Percentiles rank a stretch among this genome's conserved stretches.
Evolutionary conservation across 1,140 invertebrate genomes (phyloP).

Genomic region (Prorops nasuta): DNA sequence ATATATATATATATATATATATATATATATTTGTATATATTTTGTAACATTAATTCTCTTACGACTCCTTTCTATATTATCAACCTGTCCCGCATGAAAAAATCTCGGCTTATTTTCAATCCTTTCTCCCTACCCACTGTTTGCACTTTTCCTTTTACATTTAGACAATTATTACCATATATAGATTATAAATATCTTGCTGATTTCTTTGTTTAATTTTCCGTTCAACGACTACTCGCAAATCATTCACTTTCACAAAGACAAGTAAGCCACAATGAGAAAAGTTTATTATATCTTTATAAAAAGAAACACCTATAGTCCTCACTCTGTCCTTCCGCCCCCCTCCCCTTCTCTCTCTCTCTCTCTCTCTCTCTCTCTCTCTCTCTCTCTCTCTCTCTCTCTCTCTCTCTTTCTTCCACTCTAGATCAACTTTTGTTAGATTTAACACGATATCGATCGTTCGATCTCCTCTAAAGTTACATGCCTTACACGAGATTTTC

Average conservation of each 20-base stretch:
- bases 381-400: too few species aligned
- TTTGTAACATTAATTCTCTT: slow-evolving; percentile 14
- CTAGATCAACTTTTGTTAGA: too few species aligned
- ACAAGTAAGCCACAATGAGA: slow-evolving; percentile 39
- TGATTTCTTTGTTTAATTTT: neutral
- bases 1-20: neutral
- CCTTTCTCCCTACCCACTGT: neutral
- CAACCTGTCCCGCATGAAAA: neutral
- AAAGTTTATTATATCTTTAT: too few species aligned
- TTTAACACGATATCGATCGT: too few species aligned
- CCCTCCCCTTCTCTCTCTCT: too few species aligned
- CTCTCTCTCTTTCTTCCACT: too few species aligned
- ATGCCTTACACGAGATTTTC: too few species aligned
- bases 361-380: too few species aligned
- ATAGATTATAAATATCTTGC: slow-evolving; percentile 1
- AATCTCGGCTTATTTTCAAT: neutral
- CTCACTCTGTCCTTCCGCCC: too few species aligned
- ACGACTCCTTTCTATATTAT: slow-evolving; percentile 1
- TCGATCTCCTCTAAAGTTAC: too few species aligned
- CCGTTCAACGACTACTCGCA: slow-evolving; percentile 32
- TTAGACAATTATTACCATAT: neutral
- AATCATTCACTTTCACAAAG: slow-evolving; percentile 38
- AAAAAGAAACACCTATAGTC: too few species aligned
- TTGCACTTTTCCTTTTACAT: neutral
- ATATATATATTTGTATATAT: slow-evolving; percentile 13